Base-by-base conservation (phyloP, 2,797 vertebrate genomes). In the Anas bernieri region DNA sequence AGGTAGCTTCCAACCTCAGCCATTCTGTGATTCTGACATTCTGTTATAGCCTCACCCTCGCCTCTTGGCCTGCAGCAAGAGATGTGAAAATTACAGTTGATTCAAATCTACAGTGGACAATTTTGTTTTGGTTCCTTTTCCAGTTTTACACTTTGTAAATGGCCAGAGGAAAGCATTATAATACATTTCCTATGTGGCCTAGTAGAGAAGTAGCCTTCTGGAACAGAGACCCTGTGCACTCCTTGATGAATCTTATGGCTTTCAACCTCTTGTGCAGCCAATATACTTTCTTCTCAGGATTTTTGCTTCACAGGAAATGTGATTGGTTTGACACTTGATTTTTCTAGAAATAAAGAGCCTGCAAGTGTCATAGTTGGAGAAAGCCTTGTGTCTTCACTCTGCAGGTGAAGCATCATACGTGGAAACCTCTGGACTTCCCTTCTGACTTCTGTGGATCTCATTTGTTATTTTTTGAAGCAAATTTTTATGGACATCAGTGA, bases 211-310 rank as follows among this genome's bases (percentile, higher is more conserved):
- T 8, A 77, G 11, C 25, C 37, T 89, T 69, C 41, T 37, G 21
- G 6, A 11, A 2, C 11, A 80, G 39, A 56, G 6, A 37, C 1
- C 3, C 8, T n/a, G 5, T 30, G 33, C 3, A 37, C 4, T 52
- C 26, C 26, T 41, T 2, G 25, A 72, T 2, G 4, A 73, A 56
- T 73, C 5, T 14, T 9, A 17, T 0, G 0, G 33, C 12, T 12
- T 55, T 4, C 14, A 68, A 54, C 3, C 22, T 72, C n/a, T 88
- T 52, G 26, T 46, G 39, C n/a, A 88, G 39, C 16, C 31, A 46
- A 20, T 2, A 0, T 30, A 41, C 25, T 31, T 72, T 73, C 22
- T 64, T 12, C 26, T 56, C 61, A 26, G 22, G 35, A 33, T 22
- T 73, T 22, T 16, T 56, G 5, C 11, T 69, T 69, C n/a, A 39